Conservation (phyloP, 2,113 vertebrate genomes). For the Mormyrus lacerda region DNA sequence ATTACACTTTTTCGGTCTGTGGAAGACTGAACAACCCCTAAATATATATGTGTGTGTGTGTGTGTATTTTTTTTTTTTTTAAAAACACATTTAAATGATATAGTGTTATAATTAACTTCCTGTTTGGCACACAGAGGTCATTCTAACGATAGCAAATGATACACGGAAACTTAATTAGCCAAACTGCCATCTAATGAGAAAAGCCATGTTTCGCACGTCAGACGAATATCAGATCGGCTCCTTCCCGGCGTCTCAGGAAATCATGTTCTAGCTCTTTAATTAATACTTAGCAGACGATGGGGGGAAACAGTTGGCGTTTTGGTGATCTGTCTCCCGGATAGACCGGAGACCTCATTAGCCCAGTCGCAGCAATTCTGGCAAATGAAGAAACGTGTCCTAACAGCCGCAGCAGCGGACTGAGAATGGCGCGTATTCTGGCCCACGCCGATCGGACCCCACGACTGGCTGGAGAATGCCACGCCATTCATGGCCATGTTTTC, state of each 20-base stretch:
- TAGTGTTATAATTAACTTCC: conserved; percentile 3
- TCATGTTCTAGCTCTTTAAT: conserved; percentile 7
- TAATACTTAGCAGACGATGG: background rate
- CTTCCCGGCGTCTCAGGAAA: background rate
- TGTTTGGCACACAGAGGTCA: background rate
- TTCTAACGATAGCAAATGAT: background rate
- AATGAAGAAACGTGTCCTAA: background rate
- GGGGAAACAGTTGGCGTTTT: background rate
- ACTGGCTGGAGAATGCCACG: background rate
- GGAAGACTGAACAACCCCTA: background rate
- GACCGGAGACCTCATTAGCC: background rate
- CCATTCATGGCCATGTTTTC: background rate
- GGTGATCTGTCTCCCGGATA: background rate
- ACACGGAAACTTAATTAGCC: background rate
- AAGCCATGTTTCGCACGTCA: background rate
- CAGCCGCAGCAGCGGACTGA: background rate
- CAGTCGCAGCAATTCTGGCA: background rate
- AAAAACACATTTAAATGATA: background rate
- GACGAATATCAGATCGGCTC: background rate
- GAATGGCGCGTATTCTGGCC: background rate
- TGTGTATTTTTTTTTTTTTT: too few species aligned
- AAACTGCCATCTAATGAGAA: conserved; percentile 4
- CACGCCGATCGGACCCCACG: background rate
- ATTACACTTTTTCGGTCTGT: background rate
- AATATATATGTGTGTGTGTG: background rate